phyloP scores from a whole-genome alignment of 2,797 vertebrate species.

The Loriculus beryllinus region DNA sequence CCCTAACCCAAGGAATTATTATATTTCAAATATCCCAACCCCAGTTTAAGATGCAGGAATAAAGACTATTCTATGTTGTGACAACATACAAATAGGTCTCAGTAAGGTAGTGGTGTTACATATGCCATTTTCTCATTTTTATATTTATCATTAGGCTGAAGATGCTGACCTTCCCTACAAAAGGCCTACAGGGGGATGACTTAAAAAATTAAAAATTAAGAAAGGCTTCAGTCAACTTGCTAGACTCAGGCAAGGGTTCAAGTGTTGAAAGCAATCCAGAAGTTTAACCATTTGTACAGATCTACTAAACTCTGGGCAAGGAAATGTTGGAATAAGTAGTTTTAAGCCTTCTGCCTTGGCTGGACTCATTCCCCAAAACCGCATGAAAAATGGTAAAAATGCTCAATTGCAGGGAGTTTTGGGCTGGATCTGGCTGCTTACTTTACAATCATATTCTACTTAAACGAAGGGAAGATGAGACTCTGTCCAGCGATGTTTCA shows the following conservation, averaged over 20 bases:
- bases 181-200: background rate
- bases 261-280: background rate
- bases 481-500: background rate
- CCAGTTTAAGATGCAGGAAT: background rate
- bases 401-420: background rate
- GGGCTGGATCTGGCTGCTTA: background rate
- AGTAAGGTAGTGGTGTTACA: background rate
- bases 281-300: background rate
- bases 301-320: background rate
- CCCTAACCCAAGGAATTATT: background rate
- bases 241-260: background rate
- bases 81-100: background rate
- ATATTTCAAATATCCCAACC: background rate
- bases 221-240: background rate
- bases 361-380: background rate
- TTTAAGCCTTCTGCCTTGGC: background rate
- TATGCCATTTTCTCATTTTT: background rate
- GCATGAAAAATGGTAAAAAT: background rate
- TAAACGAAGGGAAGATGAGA: background rate
- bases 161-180: background rate
- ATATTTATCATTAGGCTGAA: background rate
- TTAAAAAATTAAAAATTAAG: background rate
- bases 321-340: background rate
- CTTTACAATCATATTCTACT: background rate
- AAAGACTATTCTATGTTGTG: background rate